Conservation (phyloP, 2,113 vertebrate species). For the Orycteropus afer region DNA sequence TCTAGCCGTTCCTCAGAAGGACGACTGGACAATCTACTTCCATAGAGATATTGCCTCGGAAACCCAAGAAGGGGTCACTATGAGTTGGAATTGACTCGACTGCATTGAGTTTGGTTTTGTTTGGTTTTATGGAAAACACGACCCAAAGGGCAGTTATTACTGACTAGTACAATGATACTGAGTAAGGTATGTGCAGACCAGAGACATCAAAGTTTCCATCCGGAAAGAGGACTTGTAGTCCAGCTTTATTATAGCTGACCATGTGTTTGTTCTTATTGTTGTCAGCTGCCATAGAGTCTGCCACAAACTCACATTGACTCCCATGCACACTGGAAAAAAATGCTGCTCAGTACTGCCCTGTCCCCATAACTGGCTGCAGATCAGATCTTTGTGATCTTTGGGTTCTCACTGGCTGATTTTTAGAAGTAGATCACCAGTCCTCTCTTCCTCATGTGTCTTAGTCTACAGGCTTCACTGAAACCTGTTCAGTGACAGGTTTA, state of each 20-base stretch:
- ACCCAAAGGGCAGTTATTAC: not conserved
- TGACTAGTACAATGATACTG: not conserved
- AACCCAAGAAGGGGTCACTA: no score
- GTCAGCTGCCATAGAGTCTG: not conserved
- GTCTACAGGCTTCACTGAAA: not conserved
- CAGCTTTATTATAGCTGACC: rapidly evolving
- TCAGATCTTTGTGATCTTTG: not conserved
- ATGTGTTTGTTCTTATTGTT: not conserved
- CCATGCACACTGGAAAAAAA: not conserved
- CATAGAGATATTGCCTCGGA: no score
- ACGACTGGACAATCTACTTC: no score
- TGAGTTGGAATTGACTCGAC: no score
- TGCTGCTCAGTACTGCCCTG: not conserved
- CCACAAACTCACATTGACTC: not conserved
- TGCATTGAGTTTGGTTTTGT: no score
- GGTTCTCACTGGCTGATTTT: not conserved
- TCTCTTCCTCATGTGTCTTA: not conserved
- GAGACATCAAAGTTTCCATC: not conserved
- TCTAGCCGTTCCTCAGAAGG: no score
- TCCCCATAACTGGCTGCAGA: not conserved
- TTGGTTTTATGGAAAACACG: not conserved
- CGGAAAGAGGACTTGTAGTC: not conserved
- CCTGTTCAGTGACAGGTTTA: not conserved
- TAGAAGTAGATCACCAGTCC: not conserved
- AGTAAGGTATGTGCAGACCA: not conserved